Evolutionary conservation across 2,888 invertebrate species (phyloP).

Genomic region (Mactromeris polynyma): DNA sequence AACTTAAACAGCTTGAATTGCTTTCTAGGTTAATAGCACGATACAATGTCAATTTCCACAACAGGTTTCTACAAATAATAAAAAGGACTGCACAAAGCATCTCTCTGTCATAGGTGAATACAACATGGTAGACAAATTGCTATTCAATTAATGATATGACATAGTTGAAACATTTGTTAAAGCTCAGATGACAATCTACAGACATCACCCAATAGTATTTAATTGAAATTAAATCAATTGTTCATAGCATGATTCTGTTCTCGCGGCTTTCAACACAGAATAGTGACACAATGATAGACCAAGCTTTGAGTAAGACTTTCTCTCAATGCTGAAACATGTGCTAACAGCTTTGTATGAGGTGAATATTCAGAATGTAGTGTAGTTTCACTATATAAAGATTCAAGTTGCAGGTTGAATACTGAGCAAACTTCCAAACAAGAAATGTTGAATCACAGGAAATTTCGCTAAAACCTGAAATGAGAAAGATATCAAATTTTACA

Average conservation of each 20-base stretch:
- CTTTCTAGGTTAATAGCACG: no score
- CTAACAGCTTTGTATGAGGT: not conserved
- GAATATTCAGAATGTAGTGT: not conserved
- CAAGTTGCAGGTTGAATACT: conserved; percentile 89
- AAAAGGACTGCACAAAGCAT: no score
- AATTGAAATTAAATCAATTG: no score
- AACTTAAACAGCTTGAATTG: no score
- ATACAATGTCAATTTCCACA: no score
- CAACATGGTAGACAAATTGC: no score
- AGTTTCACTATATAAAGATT: not conserved
- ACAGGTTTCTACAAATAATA: no score
- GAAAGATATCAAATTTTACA: not conserved
- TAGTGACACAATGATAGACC: not conserved
- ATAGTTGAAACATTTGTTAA: no score
- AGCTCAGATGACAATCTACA: no score
- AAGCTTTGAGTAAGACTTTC: not conserved
- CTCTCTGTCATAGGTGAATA: no score
- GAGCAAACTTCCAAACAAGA: conserved; percentile 96
- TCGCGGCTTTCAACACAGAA: not conserved
- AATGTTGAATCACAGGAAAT: conserved; percentile 98
- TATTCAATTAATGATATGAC: no score
- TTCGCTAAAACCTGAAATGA: conserved; percentile 92
- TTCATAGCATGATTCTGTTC: not conserved
- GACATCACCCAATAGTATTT: no score
- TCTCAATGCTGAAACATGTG: not conserved